These are phyloP conservation scores for Drosophila ambigua DNA, from an alignment of 1,140 invertebrate genomes.

Conservation along the genomic window DNA sequence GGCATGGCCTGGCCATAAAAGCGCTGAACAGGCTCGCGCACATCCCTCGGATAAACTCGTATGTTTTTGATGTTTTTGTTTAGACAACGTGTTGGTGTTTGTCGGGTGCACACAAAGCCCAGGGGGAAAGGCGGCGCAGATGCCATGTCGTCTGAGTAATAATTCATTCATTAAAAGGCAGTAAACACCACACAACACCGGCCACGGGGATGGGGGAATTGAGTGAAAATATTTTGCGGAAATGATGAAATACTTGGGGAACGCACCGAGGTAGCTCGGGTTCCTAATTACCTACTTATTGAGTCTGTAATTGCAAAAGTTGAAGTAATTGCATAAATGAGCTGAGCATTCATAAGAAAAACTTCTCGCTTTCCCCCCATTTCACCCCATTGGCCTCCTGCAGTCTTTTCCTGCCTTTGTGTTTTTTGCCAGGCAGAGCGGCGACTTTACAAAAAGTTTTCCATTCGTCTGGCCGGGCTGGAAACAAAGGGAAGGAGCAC, in stretches of 20 bases:
- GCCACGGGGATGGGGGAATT: not conserved
- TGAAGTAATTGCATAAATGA: conserved; percentile 59
- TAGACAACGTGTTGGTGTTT: conserved; percentile 29
- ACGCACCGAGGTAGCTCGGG: not conserved
- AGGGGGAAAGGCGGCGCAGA: not conserved
- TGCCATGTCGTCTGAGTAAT: conserved; percentile 53
- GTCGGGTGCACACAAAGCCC: conserved; percentile 29
- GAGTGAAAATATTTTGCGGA: conserved; percentile 38
- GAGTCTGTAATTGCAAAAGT: conserved; percentile 78
- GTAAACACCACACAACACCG: conserved; percentile 32
- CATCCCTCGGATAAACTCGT: conserved; percentile 6
- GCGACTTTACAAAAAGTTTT: conserved; percentile 49
- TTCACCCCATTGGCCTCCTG: conserved; percentile 38
- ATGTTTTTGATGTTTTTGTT: conserved; percentile 47
- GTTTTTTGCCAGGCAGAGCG: conserved; percentile 1
- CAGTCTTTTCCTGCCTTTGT: conserved; percentile 13
- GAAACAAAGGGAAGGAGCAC: conserved; percentile 44
- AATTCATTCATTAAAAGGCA: conserved; percentile 58
- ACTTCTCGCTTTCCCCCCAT: conserved; percentile 30
- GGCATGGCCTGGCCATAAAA: conserved; percentile 22
- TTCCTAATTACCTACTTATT: conserved; percentile 71
- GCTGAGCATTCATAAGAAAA: conserved; percentile 25
- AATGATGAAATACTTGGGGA: conserved; percentile 37
- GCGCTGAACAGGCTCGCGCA: conserved; percentile 25
- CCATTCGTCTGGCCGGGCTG: conserved; percentile 15